phyloP scores from a whole-genome alignment of 2,888 invertebrate genomes.

The Mechanitis messenoides region DNA sequence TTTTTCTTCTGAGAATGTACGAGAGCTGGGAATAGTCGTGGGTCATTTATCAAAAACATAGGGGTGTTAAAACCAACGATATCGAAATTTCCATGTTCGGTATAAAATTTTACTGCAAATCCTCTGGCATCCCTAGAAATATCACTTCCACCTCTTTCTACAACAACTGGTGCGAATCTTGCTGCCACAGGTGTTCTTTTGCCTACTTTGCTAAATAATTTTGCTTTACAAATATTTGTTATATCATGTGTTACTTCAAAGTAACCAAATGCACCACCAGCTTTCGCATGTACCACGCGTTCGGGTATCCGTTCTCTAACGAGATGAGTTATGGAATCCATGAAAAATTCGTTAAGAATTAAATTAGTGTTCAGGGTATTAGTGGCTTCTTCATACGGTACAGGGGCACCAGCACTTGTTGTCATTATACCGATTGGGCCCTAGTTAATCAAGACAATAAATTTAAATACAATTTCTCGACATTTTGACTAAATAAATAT shows the following conservation, averaged over 20 bases:
- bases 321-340: slow-evolving; percentile 87
- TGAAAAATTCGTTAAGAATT: slow-evolving; percentile 85
- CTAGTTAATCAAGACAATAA: slow-evolving; percentile 45
- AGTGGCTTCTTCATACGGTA: slow-evolving; percentile 82
- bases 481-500: slow-evolving; percentile 5
- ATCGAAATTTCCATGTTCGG: slow-evolving; percentile 93
- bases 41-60: slow-evolving; percentile 91
- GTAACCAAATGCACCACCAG: slow-evolving; percentile 89
- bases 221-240: slow-evolving; percentile 83
- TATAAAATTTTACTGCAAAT: slow-evolving; percentile 93
- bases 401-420: slow-evolving; percentile 86
- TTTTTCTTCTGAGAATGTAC: slow-evolving; percentile 95
- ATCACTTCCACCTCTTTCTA: slow-evolving; percentile 90
- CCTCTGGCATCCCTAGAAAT: slow-evolving; percentile 91
- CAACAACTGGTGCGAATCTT: slow-evolving; percentile 87
- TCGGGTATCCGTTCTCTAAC: slow-evolving; percentile 93
- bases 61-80: slow-evolving; percentile 92
- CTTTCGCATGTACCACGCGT: slow-evolving; percentile 94
- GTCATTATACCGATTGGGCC: slow-evolving; percentile 77
- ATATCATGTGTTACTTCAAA: slow-evolving; percentile 91
- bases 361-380: slow-evolving; percentile 86
- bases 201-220: slow-evolving; percentile 82
- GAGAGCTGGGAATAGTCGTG: slow-evolving; percentile 90
- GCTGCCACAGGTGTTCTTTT: slow-evolving; percentile 86
- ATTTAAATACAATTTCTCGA: not conserved